phyloP scores from a whole-genome alignment of 2,113 vertebrate species.

The Syrrhaptes paradoxus region DNA sequence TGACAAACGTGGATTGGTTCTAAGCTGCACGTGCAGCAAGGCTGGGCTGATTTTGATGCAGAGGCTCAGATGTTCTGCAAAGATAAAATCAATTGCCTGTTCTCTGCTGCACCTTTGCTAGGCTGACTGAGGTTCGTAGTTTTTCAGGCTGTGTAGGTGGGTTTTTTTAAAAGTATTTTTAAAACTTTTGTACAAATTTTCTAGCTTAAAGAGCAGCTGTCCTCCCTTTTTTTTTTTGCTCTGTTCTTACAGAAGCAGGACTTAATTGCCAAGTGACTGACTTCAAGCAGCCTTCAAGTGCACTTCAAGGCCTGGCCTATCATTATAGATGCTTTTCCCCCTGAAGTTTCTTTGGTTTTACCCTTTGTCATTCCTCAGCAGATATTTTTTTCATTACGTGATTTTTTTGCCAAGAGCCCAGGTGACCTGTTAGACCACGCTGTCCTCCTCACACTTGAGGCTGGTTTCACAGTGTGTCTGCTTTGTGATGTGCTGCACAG shows the following conservation, averaged over 20 bases:
- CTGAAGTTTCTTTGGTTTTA: background rate
- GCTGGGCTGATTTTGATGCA: background rate
- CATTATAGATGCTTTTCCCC: background rate
- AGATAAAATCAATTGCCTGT: background rate
- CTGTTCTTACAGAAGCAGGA: background rate
- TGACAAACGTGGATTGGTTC: background rate
- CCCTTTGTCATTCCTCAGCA: background rate
- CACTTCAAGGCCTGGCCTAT: background rate
- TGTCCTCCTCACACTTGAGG: background rate
- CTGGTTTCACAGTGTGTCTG: background rate
- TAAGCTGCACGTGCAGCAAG: background rate
- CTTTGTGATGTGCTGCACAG: background rate
- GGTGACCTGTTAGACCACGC: background rate
- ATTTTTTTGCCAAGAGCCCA: background rate
- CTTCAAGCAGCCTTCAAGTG: background rate
- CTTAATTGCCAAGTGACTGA: background rate
- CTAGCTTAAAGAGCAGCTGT: background rate
- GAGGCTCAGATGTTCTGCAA: background rate
- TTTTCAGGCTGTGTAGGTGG: background rate
- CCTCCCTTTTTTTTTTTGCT: background rate
- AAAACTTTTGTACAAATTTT: background rate
- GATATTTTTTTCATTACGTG: background rate
- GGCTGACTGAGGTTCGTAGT: background rate
- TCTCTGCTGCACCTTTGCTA: background rate
- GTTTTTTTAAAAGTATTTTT: background rate